Evolutionary conservation across 1,140 invertebrate species (phyloP).

Genomic region (Pseudoatta argentina): DNA sequence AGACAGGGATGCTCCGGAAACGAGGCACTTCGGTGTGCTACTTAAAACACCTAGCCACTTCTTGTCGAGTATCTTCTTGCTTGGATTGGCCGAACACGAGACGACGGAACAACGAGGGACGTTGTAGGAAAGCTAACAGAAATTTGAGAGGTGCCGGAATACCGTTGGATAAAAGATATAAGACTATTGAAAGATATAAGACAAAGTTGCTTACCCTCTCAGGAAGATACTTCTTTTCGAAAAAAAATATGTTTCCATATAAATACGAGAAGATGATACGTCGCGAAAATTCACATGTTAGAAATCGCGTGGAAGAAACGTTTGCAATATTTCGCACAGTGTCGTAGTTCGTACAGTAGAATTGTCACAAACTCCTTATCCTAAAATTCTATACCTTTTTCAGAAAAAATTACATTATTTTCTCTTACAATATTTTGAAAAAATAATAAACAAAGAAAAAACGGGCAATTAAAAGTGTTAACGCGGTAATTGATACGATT

Average conservation of each 20-base stretch:
- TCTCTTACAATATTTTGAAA: too few relatives aligned
- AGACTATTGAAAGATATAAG: not conserved
- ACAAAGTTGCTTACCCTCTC: conserved; percentile 12
- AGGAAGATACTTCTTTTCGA: not conserved
- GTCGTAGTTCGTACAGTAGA: not conserved
- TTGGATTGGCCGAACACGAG: conserved; percentile 60
- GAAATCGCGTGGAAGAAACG: not conserved
- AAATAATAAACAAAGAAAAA: too few relatives aligned
- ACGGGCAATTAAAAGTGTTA: too few relatives aligned
- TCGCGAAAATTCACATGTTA: not conserved
- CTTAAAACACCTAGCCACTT: conserved; percentile 62
- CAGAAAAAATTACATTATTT: too few relatives aligned
- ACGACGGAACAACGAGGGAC: conserved; percentile 32
- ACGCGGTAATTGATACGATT: too few relatives aligned
- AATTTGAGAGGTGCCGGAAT: conserved; percentile 59
- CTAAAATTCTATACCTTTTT: too few relatives aligned
- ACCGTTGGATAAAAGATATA: conserved; percentile 17
- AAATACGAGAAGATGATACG: not conserved
- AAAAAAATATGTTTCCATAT: not conserved
- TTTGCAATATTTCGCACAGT: not conserved
- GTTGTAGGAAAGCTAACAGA: conserved; percentile 54
- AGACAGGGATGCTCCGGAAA: conserved; percentile 45
- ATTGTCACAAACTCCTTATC: too few relatives aligned
- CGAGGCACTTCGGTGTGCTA: conserved; percentile 59
- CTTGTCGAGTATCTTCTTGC: conserved; percentile 65